Conservation (phyloP, 1,140 invertebrate species). For the Mya arenaria region DNA sequence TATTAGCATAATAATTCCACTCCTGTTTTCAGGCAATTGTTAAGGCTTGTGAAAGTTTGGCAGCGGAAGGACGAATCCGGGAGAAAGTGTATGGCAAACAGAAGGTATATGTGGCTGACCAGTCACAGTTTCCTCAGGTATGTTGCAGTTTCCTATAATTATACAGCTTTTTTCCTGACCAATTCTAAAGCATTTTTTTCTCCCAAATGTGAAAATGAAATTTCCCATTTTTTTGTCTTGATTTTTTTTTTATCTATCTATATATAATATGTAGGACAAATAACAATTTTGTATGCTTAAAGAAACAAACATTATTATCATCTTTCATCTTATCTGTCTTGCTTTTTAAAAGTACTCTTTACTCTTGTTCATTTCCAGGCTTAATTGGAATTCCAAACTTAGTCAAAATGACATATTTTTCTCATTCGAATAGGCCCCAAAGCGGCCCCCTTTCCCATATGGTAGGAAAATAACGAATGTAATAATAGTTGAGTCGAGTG, state of each 20-base stretch:
- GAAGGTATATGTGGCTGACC: constrained; percentile 91
- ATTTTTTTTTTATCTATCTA: background rate
- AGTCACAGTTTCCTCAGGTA: constrained; percentile 79
- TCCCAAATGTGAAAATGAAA: too few species aligned
- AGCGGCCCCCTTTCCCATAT: too few species aligned
- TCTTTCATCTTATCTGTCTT: too few species aligned
- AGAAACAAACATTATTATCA: background rate
- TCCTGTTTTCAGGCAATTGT: constrained; percentile 70
- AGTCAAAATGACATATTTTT: too few species aligned
- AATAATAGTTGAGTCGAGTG: too few species aligned
- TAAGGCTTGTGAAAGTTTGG: constrained; percentile 76
- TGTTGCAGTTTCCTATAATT: background rate
- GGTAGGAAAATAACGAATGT: too few species aligned
- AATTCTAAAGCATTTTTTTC: too few species aligned
- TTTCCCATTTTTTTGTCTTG: background rate
- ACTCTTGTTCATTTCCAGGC: too few species aligned
- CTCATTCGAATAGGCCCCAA: too few species aligned
- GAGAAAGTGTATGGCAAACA: constrained; percentile 90
- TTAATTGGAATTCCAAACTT: too few species aligned
- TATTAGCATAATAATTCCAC: constrained; percentile 85
- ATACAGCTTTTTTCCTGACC: too few species aligned
- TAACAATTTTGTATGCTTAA: background rate
- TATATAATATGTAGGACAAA: background rate
- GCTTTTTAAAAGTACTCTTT: too few species aligned
- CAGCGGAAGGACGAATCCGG: constrained; percentile 79